Evolutionary conservation across 2,113 vertebrate species (phyloP).

Genomic region (Ornithorhynchus anatinus): DNA sequence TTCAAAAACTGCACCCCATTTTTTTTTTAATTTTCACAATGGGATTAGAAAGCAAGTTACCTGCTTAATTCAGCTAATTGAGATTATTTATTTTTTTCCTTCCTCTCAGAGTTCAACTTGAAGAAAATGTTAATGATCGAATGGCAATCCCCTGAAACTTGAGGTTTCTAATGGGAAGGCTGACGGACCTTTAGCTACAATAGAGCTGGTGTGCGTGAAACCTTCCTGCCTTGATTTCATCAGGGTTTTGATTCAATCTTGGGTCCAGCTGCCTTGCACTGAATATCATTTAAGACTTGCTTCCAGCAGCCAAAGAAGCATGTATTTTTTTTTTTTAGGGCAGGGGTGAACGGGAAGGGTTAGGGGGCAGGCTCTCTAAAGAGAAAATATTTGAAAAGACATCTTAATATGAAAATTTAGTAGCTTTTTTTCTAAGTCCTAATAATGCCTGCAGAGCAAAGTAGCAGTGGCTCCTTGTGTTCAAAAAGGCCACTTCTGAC

Average conservation of each 20-base stretch:
- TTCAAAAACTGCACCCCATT: neutral
- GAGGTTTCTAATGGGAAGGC: neutral
- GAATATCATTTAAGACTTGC: neutral
- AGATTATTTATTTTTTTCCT: neutral
- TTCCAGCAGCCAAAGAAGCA: neutral
- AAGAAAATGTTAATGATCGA: neutral
- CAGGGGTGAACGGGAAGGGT: conserved; percentile 1
- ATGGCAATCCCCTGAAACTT: neutral
- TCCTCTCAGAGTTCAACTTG: neutral
- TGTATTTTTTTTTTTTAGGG: neutral
- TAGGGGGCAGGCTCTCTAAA: conserved; percentile 20
- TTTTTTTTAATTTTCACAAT: neutral
- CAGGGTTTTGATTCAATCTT: neutral
- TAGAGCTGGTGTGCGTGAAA: neutral
- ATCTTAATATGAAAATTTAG: conserved; percentile 46
- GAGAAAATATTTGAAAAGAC: conserved; percentile 40
- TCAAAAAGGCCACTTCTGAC: conserved; percentile 33
- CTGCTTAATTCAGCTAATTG: neutral
- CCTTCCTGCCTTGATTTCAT: neutral
- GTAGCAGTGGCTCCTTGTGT: conserved; percentile 45
- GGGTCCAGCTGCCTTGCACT: neutral
- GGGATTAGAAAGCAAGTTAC: neutral
- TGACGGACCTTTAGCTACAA: neutral
- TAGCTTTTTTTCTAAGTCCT: conserved; percentile 48
- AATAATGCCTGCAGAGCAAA: conserved; percentile 48